A percentile compares a stretch with the other conserved stretches of the same genome.
These are phyloP conservation scores for Drosophila aff. DNA, from an alignment of 1,140 invertebrate species.

Conservation along the genomic window DNA sequence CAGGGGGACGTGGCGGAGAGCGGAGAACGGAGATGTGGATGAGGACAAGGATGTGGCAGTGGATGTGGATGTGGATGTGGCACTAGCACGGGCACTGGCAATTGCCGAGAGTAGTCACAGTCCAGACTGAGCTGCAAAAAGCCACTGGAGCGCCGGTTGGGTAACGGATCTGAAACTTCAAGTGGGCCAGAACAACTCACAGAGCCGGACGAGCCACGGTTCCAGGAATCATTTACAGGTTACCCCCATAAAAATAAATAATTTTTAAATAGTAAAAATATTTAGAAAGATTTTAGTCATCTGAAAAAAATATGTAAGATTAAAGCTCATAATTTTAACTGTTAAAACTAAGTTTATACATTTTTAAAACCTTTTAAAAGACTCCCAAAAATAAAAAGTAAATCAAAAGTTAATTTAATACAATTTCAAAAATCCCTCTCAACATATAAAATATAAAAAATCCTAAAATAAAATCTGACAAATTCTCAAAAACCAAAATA, in stretches of 20 bases:
- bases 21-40: neutral
- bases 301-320: neutral
- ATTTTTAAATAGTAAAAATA: no score
- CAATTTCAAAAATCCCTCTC: neutral
- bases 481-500: no score
- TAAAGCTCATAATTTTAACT: neutral
- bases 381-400: neutral
- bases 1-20: neutral
- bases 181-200: constrained; percentile 6
- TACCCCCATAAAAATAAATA: no score
- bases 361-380: neutral
- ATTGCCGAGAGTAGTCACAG: constrained; percentile 66
- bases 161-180: constrained; percentile 56
- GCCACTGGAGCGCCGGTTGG: constrained; percentile 28
- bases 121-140: constrained; percentile 48
- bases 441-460: neutral
- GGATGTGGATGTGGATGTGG: neutral
- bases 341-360: neutral
- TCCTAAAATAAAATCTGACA: neutral
- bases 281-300: neutral
- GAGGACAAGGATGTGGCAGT: neutral
- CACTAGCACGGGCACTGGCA: constrained; percentile 42
- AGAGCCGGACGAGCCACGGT: constrained; percentile 1
- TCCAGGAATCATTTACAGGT: neutral
- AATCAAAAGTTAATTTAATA: neutral